These are phyloP conservation scores for Agrotis exclamationis DNA, from an alignment of 2,888 invertebrate species.

Conservation along the genomic window DNA sequence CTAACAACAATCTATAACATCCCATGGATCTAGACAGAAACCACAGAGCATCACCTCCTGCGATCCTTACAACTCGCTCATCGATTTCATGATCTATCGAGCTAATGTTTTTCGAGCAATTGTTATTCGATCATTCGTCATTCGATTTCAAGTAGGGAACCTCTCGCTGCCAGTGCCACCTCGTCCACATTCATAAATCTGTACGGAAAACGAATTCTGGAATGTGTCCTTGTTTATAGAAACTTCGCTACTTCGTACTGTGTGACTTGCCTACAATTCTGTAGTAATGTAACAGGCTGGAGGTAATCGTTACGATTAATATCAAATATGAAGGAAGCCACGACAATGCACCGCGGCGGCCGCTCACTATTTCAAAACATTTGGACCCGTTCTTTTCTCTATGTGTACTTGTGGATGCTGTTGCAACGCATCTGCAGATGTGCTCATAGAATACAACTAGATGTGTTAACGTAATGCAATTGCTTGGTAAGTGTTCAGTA, in stretches of 20 bases:
- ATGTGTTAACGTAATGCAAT: slow-evolving; percentile 31
- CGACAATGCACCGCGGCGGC: slow-evolving; percentile 64
- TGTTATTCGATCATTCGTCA: too few relatives aligned
- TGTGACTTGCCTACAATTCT: slow-evolving; percentile 6
- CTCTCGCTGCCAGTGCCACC: too few relatives aligned
- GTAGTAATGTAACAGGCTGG: slow-evolving; percentile 22
- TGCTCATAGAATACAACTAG: slow-evolving; percentile 32
- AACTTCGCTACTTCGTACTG: neutral
- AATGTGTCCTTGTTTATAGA: too few relatives aligned
- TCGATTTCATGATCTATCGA: too few relatives aligned
- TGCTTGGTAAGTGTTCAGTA: slow-evolving; percentile 3
- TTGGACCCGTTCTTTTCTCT: slow-evolving; percentile 60
- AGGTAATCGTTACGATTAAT: slow-evolving; percentile 62
- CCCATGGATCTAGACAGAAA: too few relatives aligned
- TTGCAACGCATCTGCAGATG: slow-evolving; percentile 47
- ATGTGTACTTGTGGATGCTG: slow-evolving; percentile 49
- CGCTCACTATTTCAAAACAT: slow-evolving; percentile 75
- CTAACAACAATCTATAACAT: too few relatives aligned
- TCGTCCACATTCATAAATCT: too few relatives aligned
- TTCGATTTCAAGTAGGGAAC: too few relatives aligned
- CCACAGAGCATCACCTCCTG: too few relatives aligned
- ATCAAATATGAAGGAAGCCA: slow-evolving; percentile 71
- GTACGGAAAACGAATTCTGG: too few relatives aligned
- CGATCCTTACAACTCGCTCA: too few relatives aligned
- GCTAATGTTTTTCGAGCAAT: too few relatives aligned